Conservation (phyloP, 2,113 vertebrate genomes). For the Theristicus caerulescens region DNA sequence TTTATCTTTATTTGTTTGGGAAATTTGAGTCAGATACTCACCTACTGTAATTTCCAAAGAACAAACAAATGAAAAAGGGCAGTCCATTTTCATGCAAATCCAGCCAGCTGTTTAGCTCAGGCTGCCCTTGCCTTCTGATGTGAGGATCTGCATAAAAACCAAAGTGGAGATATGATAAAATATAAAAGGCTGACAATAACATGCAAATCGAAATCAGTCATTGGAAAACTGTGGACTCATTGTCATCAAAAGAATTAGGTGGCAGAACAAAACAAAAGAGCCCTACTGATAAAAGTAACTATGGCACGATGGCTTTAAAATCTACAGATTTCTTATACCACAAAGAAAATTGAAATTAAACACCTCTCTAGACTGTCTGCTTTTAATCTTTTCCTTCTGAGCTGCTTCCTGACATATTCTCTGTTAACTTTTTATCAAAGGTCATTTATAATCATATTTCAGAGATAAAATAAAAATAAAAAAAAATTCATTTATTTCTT, state of each 20-base stretch:
- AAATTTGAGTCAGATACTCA: slow-evolving; percentile 76
- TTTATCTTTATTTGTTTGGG: slow-evolving; percentile 80
- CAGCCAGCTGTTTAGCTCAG: slow-evolving; percentile 80
- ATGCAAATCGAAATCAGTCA: slow-evolving; percentile 76
- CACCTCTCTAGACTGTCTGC: slow-evolving; percentile 63
- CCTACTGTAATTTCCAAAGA: slow-evolving; percentile 79
- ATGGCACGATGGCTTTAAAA: slow-evolving; percentile 58
- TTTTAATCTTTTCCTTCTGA: slow-evolving; percentile 65
- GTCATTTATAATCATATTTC: slow-evolving; percentile 65
- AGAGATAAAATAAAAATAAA: slow-evolving; percentile 55
- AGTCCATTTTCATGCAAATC: slow-evolving; percentile 82
- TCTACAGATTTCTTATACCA: slow-evolving; percentile 46
- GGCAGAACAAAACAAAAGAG: slow-evolving; percentile 78
- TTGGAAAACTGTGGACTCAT: slow-evolving; percentile 73
- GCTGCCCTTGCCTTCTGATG: slow-evolving; percentile 73
- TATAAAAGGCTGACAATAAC: slow-evolving; percentile 75
- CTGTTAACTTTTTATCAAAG: slow-evolving; percentile 65
- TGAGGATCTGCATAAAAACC: slow-evolving; percentile 80
- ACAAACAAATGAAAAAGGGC: slow-evolving; percentile 78
- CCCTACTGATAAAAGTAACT: slow-evolving; percentile 71
- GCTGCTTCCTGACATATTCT: slow-evolving; percentile 53
- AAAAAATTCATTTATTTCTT: slow-evolving; percentile 5
- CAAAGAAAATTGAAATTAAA: slow-evolving; percentile 64
- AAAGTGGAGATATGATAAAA: slow-evolving; percentile 73
- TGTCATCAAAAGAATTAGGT: slow-evolving; percentile 81